phyloP scores from a whole-genome alignment of 2,797 vertebrate genomes.

The Protonibea diacanthus region DNA sequence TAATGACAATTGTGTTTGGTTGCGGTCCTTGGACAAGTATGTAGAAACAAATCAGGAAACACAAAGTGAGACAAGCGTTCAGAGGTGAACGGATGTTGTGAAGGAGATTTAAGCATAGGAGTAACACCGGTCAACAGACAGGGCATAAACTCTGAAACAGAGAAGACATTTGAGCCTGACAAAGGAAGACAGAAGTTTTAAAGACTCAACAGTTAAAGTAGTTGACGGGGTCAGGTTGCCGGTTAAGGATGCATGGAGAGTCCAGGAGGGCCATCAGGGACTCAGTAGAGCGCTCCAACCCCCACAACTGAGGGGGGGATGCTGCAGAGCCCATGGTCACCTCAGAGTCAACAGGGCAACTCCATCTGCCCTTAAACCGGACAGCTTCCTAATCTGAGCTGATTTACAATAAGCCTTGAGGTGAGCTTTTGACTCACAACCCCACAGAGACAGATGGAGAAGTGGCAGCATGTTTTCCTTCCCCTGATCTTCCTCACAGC shows the following conservation, averaged over 20 bases:
- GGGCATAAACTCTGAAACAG: constrained; percentile 52
- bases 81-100: background rate
- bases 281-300: constrained; percentile 44
- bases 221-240: constrained; percentile 65
- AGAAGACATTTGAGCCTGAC: constrained; percentile 55
- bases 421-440: constrained; percentile 60
- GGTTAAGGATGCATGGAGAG: constrained; percentile 61
- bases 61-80: background rate
- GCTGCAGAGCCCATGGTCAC: constrained; percentile 36
- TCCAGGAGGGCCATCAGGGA: constrained; percentile 58
- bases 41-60: constrained; percentile 6
- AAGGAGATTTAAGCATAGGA: constrained; percentile 11
- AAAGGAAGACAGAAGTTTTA: constrained; percentile 42
- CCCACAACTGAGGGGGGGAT: constrained; percentile 4
- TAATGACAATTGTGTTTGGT: background rate
- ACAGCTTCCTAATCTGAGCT: constrained; percentile 59
- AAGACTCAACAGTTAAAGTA: constrained; percentile 59
- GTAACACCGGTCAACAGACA: constrained; percentile 4
- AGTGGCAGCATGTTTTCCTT: constrained; percentile 59
- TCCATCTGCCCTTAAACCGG: constrained; percentile 50
- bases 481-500: constrained; percentile 49
- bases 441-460: constrained; percentile 55
- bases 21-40: background rate
- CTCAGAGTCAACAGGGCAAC: constrained; percentile 53
- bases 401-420: constrained; percentile 63